These are phyloP conservation scores for Apamea sordens DNA, from an alignment of 2,888 invertebrate genomes.

Conservation along the genomic window DNA sequence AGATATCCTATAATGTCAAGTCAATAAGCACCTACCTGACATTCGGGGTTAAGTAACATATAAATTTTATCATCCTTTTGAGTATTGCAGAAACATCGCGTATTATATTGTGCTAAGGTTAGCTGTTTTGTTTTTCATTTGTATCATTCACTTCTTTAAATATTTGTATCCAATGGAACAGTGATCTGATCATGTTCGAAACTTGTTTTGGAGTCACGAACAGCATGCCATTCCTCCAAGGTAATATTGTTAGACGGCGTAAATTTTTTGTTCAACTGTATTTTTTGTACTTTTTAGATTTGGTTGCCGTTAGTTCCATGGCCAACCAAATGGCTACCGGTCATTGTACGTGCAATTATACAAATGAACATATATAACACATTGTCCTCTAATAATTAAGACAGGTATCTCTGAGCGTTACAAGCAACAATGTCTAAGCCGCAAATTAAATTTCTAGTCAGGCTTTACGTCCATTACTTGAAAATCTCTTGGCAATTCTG, in stretches of 20 bases:
- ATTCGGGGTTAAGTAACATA: slow-evolving; percentile 57
- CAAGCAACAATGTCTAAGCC: slow-evolving; percentile 10
- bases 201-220: slow-evolving; percentile 37
- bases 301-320: slow-evolving; percentile 1
- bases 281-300: slow-evolving; percentile 24
- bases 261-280: slow-evolving; percentile 29
- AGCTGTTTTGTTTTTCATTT: background rate
- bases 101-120: slow-evolving; percentile 19
- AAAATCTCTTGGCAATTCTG: slow-evolving; percentile 59
- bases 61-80: slow-evolving; percentile 35
- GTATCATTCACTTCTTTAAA: background rate
- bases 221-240: slow-evolving; percentile 11
- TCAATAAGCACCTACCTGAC: slow-evolving; percentile 69
- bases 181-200: slow-evolving; percentile 15
- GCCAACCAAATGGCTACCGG: slow-evolving; percentile 9
- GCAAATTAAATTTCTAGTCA: slow-evolving; percentile 61
- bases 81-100: slow-evolving; percentile 22
- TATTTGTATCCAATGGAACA: slow-evolving; percentile 10
- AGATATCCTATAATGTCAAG: slow-evolving; percentile 70
- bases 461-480: slow-evolving; percentile 54
- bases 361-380: background rate
- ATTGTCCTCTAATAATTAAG: background rate
- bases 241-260: slow-evolving; percentile 27
- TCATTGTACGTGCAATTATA: background rate
- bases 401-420: background rate